A percentile compares a stretch with the other conserved stretches of the same genome.
These are phyloP conservation scores for Chaetorhynchus papuensis DNA, from an alignment of 2,113 vertebrate species.

Conservation along the genomic window DNA sequence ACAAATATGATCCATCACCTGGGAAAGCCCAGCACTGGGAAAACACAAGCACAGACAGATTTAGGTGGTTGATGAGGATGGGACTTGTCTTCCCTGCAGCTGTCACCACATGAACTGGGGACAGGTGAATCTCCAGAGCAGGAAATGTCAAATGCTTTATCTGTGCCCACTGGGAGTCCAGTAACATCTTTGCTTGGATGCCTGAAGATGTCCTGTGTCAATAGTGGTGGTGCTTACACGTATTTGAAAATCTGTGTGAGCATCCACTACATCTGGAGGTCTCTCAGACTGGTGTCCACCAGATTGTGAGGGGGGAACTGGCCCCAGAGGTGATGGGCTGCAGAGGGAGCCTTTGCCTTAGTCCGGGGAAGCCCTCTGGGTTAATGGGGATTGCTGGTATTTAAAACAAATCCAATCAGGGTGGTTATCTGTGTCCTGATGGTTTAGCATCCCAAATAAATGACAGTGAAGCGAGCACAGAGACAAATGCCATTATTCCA, in stretches of 20 bases:
- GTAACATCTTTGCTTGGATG: not conserved
- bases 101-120: not conserved
- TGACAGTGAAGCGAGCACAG: not conserved
- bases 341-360: not conserved
- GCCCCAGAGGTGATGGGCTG: not conserved
- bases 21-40: not conserved
- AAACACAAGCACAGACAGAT: not conserved
- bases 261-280: not conserved
- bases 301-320: not conserved
- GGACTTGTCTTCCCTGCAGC: not conserved
- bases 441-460: not conserved
- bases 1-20: not conserved
- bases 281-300: not conserved
- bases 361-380: not conserved
- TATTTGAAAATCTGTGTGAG: not conserved
- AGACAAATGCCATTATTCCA: not conserved
- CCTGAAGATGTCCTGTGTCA: not conserved
- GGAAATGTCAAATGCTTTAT: not conserved
- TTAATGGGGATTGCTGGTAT: not conserved
- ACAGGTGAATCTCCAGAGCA: not conserved
- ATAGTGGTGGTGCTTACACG: not conserved
- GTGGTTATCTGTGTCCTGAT: not conserved
- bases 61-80: not conserved
- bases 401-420: not conserved
- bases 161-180: not conserved